Base-by-base conservation (phyloP, 2,113 vertebrate genomes). In the Amphilophus citrinellus region DNA sequence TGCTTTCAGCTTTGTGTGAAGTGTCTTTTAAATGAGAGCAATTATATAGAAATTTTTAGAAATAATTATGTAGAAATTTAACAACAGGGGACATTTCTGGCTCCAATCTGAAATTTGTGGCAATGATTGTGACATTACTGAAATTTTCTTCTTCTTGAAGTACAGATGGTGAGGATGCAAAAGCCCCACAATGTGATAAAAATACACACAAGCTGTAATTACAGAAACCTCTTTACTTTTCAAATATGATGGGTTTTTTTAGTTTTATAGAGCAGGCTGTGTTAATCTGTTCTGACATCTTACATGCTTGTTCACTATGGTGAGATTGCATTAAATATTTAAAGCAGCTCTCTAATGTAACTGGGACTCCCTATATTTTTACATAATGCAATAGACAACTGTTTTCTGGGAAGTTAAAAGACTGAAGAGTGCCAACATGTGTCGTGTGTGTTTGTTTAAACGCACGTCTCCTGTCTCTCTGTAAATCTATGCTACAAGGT, bases 151-250 rank as follows among this genome's bases (percentile, higher is more conserved):
- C 2, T 30, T 44, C 14, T 80, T 68, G 3, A 82, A 59, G 24
- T 47, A 37, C n/a, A 61, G 82, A 83, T 60, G 66, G 0, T 59
- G 5, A 81, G 63, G 53, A 81, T 44, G 47, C 17, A 65, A 63
- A 77, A 65, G 73, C 22, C n/a, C 17, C 57, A 22, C 2, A 11
- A 37, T 17, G 14, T n/a, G 60, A 79, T 66, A 22, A 79, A 79
- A 79, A 73, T 56, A 50, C 18, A 32, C 30, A 58, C 11, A 22
- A 11, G 15, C 68, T 56, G 47, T 32, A n/a, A 73, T 76, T 76
- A 76, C 53, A 24, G 39, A 58, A 30, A 24, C 17, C 73, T 57
- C 57, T 57, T 53, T 73, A 73, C 17, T 71, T 71, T 53, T 35
- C 44, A 73, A 73, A 73, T 73, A 53, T 73, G 56, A 22, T 22